Conservation (phyloP, 2,797 vertebrate genomes). For the Siniperca obscura region DNA sequence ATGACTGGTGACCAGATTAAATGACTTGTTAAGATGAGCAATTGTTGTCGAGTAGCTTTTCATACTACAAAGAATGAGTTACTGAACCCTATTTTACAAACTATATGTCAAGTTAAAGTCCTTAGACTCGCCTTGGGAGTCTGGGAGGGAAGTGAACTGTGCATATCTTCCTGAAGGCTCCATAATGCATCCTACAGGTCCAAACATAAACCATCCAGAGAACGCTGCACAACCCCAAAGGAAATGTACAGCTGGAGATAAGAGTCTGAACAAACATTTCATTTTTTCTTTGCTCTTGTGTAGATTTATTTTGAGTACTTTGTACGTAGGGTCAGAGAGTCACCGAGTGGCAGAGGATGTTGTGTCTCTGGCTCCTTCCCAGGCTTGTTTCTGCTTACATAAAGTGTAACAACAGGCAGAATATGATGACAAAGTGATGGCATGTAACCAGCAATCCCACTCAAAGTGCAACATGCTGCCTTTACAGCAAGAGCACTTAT, state of each 20-base stretch:
- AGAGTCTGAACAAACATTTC: conserved; percentile 73
- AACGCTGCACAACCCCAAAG: conserved; percentile 58
- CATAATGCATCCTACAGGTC: conserved; percentile 64
- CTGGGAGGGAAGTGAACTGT: conserved; percentile 44
- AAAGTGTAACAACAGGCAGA: conserved; percentile 66
- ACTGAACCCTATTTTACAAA: conserved; percentile 22
- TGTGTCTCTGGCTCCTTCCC: conserved; percentile 71
- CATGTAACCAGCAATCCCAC: conserved; percentile 21
- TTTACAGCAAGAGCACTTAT: neutral
- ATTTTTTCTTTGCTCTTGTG: conserved; percentile 44
- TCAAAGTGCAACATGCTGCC: neutral
- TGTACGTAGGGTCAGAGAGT: conserved; percentile 47
- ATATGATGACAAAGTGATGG: conserved; percentile 58
- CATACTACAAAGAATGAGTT: neutral
- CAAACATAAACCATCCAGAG: conserved; percentile 58
- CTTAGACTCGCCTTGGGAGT: conserved; percentile 31
- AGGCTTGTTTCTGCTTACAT: conserved; percentile 71
- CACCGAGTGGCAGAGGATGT: conserved; percentile 66
- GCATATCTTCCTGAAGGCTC: conserved; percentile 53
- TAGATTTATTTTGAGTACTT: conserved; percentile 66
- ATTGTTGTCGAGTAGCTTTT: neutral
- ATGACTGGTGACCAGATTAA: neutral
- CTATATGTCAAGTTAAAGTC: conserved; percentile 16
- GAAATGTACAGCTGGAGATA: conserved; percentile 75
- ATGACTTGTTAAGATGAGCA: conserved; percentile 6